These are phyloP conservation scores for Polietes domitor DNA, from an alignment of 2,888 invertebrate species.

Conservation along the genomic window DNA sequence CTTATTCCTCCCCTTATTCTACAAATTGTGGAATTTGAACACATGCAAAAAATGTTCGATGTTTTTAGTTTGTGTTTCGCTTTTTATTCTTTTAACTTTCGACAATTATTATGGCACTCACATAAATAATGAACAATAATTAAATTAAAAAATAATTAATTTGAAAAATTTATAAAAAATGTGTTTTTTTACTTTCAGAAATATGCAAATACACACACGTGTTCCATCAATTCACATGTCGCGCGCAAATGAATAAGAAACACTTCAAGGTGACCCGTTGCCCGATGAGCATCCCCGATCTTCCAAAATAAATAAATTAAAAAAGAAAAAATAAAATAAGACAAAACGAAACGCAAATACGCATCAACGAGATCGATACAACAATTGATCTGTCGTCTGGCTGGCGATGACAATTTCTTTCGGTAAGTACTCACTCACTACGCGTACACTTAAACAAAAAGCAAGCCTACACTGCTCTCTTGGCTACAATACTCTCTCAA, in stretches of 20 bases:
- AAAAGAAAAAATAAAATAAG: background rate
- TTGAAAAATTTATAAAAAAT: no score
- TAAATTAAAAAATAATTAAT: no score
- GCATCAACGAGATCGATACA: slow-evolving; percentile 3
- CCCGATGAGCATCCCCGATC: background rate
- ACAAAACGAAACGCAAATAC: no score
- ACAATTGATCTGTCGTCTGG: slow-evolving; percentile 10
- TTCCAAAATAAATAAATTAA: background rate
- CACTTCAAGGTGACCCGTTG: slow-evolving; percentile 24
- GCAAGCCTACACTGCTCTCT: background rate
- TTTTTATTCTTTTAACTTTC: slow-evolving; percentile 1
- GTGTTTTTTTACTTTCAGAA: background rate
- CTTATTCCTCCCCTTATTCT: no score
- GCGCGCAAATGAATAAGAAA: background rate
- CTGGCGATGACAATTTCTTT: slow-evolving; percentile 3
- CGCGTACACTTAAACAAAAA: background rate
- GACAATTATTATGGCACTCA: no score
- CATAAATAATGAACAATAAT: no score
- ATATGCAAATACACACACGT: background rate
- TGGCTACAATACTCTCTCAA: no score
- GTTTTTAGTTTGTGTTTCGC: background rate
- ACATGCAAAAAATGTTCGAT: no score
- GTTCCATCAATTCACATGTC: slow-evolving; percentile 13
- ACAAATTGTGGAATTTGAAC: no score
- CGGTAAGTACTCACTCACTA: slow-evolving; percentile 31